Evolutionary conservation across 2,888 invertebrate genomes (phyloP).

Genomic region (Rhodophaea formosa): DNA sequence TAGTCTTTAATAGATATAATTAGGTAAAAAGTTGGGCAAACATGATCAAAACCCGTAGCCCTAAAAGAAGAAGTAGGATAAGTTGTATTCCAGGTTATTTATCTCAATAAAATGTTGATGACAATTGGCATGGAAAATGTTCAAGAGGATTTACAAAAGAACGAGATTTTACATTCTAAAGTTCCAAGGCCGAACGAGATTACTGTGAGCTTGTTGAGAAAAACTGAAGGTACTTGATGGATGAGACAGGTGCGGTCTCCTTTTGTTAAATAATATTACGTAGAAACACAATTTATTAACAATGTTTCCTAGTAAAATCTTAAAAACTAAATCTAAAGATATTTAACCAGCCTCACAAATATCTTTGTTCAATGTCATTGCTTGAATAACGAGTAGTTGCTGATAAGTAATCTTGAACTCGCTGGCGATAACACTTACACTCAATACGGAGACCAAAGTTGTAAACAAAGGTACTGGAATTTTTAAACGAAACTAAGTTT

Average conservation of each 20-base stretch:
- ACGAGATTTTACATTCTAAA: background rate
- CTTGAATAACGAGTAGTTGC: background rate
- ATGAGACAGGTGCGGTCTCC: background rate
- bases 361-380: background rate
- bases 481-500: too few relatives aligned
- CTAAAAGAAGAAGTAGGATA: too few relatives aligned
- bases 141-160: background rate
- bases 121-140: background rate
- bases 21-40: too few relatives aligned
- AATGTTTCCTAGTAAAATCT: background rate
- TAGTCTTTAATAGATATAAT: too few relatives aligned
- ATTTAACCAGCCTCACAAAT: background rate
- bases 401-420: slow-evolving; percentile 8
- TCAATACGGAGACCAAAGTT: background rate
- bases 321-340: background rate
- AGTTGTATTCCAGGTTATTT: too few relatives aligned
- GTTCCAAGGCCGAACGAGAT: background rate
- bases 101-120: background rate
- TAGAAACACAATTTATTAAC: background rate
- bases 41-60: too few relatives aligned
- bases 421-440: background rate
- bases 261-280: background rate
- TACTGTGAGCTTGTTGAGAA: background rate
- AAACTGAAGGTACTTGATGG: background rate
- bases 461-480: too few relatives aligned